phyloP scores from a whole-genome alignment of 2,888 invertebrate species.

The Dryocosmus kuriphilus region DNA sequence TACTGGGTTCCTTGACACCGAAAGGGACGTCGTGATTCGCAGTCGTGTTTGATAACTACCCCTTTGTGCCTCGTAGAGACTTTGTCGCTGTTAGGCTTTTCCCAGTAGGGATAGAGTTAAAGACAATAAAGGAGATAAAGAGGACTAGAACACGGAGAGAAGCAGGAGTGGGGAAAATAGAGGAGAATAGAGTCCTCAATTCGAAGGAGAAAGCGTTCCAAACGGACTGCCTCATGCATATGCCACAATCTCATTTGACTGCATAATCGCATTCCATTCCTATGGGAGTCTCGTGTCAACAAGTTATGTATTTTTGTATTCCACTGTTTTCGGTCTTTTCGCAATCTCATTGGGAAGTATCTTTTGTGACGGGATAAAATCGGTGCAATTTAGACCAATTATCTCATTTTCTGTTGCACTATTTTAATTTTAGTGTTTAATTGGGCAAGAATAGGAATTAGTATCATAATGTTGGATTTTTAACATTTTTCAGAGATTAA shows the following conservation, averaged over 20 bases:
- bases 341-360: background rate
- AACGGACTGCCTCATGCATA: conserved; percentile 74
- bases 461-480: too few relatives aligned
- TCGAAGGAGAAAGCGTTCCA: conserved; percentile 51
- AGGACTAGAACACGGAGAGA: conserved; percentile 45
- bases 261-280: conserved; percentile 75
- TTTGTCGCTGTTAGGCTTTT: conserved; percentile 42
- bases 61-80: conserved; percentile 62
- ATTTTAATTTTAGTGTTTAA: too few relatives aligned
- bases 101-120: conserved; percentile 40
- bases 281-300: conserved; percentile 74
- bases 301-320: conserved; percentile 74
- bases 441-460: too few relatives aligned
- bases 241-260: conserved; percentile 78
- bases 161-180: background rate
- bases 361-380: too few relatives aligned
- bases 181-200: conserved; percentile 48
- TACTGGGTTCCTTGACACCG: background rate
- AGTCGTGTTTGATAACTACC: conserved; percentile 55
- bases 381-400: background rate
- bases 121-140: conserved; percentile 42
- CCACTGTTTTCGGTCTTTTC: conserved; percentile 51
- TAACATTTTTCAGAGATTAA: too few relatives aligned
- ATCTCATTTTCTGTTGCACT: background rate
- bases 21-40: conserved; percentile 37